Conservation (phyloP, 2,888 invertebrate genomes). For the Vanessa cardui region DNA sequence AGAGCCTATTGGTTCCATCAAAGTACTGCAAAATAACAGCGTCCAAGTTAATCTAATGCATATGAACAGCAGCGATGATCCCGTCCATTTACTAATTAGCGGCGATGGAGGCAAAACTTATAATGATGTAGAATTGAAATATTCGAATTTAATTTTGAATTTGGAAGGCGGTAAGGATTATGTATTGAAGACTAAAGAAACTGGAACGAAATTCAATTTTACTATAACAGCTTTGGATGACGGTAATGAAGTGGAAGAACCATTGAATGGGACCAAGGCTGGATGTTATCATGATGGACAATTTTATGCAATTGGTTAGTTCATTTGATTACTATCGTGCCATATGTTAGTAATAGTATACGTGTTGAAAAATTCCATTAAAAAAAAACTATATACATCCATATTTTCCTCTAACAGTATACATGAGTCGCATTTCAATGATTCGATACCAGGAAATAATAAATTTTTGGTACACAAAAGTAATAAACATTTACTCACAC, state of each 20-base stretch:
- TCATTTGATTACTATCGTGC: neutral
- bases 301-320: conserved; percentile 72
- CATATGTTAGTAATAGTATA: too few relatives aligned
- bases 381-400: too few relatives aligned
- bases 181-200: conserved; percentile 74
- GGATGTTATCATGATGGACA: conserved; percentile 69
- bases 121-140: conserved; percentile 66
- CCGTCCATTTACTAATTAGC: conserved; percentile 70
- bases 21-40: conserved; percentile 74
- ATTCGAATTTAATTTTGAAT: conserved; percentile 69
- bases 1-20: conserved; percentile 76
- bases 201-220: conserved; percentile 76
- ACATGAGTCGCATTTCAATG: too few relatives aligned
- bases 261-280: conserved; percentile 50
- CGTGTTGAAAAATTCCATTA: too few relatives aligned
- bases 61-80: conserved; percentile 63
- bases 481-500: too few relatives aligned
- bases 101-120: conserved; percentile 69
- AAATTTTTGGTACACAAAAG: too few relatives aligned
- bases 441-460: too few relatives aligned
- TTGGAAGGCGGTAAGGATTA: conserved; percentile 74
- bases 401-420: too few relatives aligned
- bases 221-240: conserved; percentile 64
- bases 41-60: conserved; percentile 76
- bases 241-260: conserved; percentile 50